Base-by-base conservation (phyloP, 1,140 invertebrate genomes). In the Tetramorium simillimum region DNA sequence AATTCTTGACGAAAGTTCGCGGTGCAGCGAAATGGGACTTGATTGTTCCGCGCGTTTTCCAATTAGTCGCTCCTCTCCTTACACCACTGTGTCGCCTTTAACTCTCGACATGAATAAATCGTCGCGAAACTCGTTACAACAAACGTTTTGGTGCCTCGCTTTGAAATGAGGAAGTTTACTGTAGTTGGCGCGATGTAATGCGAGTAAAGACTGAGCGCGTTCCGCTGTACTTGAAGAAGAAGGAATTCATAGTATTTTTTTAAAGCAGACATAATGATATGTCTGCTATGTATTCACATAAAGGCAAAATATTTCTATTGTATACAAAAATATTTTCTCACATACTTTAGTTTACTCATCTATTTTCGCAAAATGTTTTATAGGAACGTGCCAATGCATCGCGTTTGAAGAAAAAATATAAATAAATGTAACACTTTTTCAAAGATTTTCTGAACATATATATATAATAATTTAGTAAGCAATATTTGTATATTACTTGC, bases 21-120 rank as follows among this genome's bases (percentile, higher is more conserved):
- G n/a, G 28, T 58, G n/a, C 2, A 28, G 10, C 67, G 51, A 73
- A 84, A 75, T 75, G 40, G 69, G 69, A 28, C 80, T 75, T 46
- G 40, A 84, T 84, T 75, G 80, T 84, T 80, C 58, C 75, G 46
- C 75, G 49, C 75, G 75, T 85, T 78, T 78, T 85, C 84, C 58
- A 85, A 85, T 85, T 85, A 78, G 58, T 77, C 56, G 58, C 62
- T 53, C 16, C 37, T 60, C 28, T 75, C 21, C 63, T 56, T 46
- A 60, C 75, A 40, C 21, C 75, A 40, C 16, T 56, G 46, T 67
- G 58, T 78, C 60, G 33, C 84, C 16, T 85, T 63, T 85, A 80
- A 65, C 21, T 85, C 46, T 43, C 60, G 73, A 85, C 62, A 24
- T n/a, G 72, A 85, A 77, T 60, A 81, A 85, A 40, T 85, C 75